phyloP scores from a whole-genome alignment of 2,113 vertebrate genomes.

The Pseudopipra pipra region DNA sequence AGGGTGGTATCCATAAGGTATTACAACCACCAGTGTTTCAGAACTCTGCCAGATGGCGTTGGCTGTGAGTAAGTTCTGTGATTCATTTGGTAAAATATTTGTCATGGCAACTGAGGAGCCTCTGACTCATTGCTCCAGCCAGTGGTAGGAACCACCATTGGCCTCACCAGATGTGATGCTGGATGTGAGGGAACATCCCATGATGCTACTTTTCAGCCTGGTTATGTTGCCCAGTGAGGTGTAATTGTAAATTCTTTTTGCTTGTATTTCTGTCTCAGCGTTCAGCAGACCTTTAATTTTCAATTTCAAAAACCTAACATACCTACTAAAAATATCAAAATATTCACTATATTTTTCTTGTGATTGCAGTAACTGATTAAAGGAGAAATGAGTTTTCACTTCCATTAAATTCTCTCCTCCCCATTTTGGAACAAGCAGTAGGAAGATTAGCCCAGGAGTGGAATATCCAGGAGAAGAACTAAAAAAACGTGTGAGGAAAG shows the following conservation, averaged over 20 bases:
- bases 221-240: background rate
- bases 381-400: background rate
- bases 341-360: background rate
- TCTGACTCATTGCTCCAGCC: background rate
- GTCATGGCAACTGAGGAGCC: conserved; percentile 11
- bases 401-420: background rate
- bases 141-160: background rate
- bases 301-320: background rate
- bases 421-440: background rate
- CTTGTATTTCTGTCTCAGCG: background rate
- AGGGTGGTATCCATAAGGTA: background rate
- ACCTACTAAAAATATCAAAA: background rate
- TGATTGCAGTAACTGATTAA: background rate
- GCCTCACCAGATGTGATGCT: background rate
- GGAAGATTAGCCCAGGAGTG: background rate
- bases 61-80: conserved; percentile 13
- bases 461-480: background rate
- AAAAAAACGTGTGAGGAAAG: background rate
- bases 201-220: background rate
- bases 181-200: background rate
- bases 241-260: background rate
- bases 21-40: background rate
- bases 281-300: background rate
- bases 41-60: conserved; percentile 16
- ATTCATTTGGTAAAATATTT: conserved; percentile 16